A percentile compares a stretch with the other conserved stretches of the same genome.
These are phyloP conservation scores for Cervus canadensis DNA, from an alignment of 2,113 vertebrate genomes.

Conservation along the genomic window DNA sequence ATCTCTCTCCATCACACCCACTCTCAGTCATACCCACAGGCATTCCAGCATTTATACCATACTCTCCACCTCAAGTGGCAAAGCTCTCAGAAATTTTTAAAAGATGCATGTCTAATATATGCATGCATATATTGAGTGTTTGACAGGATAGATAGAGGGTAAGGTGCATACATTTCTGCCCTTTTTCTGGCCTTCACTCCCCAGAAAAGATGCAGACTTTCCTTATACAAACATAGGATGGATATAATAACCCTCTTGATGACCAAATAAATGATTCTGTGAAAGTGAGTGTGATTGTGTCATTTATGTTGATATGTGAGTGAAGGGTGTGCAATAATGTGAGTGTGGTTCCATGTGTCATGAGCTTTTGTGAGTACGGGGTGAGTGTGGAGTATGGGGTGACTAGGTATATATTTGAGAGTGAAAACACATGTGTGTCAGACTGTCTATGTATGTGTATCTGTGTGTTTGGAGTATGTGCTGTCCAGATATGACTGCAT, in stretches of 20 bases:
- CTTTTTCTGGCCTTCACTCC: not conserved
- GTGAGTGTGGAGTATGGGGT: not conserved
- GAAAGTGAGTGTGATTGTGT: not conserved
- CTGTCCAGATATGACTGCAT: not conserved
- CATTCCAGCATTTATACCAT: fast-evolving
- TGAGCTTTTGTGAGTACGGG: not conserved
- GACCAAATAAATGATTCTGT: not conserved
- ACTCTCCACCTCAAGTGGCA: not conserved
- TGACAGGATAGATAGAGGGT: not conserved
- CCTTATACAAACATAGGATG: not conserved
- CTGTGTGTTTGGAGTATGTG: not conserved
- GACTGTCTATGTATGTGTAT: not conserved
- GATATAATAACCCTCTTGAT: not conserved
- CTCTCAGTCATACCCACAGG: not conserved
- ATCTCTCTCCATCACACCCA: not conserved
- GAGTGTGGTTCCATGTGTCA: not conserved
- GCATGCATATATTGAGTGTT: not conserved
- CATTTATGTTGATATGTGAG: not conserved
- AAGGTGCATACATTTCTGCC: not conserved
- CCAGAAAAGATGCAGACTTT: not conserved
- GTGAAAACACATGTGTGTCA: not conserved
- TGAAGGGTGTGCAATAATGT: not conserved
- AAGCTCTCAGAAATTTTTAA: not conserved
- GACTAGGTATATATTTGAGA: not conserved
- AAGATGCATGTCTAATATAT: not conserved